phyloP scores from a whole-genome alignment of 2,797 vertebrate species.

The Hypotaenidia philippensis region DNA sequence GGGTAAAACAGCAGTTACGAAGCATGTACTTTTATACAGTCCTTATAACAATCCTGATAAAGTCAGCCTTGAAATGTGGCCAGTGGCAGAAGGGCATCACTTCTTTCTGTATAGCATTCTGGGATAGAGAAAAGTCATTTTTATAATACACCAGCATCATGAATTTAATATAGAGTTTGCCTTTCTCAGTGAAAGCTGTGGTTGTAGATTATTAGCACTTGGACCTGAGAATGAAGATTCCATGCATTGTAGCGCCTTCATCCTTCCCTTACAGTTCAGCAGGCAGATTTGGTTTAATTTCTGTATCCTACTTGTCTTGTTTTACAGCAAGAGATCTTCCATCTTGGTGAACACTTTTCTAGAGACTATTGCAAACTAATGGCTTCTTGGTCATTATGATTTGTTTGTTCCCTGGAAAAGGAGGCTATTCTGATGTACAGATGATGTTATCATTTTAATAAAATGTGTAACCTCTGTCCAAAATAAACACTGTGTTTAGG shows the following conservation, averaged over 20 bases:
- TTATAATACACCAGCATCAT: background rate
- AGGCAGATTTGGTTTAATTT: background rate
- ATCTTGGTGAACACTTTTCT: background rate
- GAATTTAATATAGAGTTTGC: background rate
- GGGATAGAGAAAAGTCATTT: background rate
- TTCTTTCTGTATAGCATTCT: background rate
- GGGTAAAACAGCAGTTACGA: background rate
- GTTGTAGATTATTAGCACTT: background rate
- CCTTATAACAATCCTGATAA: background rate
- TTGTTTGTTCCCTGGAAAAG: background rate
- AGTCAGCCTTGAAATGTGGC: background rate
- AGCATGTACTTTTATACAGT: background rate
- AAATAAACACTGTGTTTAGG: background rate
- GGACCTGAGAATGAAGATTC: background rate
- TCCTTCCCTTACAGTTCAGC: background rate
- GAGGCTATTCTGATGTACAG: background rate
- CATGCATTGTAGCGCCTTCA: background rate
- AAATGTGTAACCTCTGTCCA: background rate
- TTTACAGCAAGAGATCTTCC: background rate
- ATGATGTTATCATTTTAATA: background rate
- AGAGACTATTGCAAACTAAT: background rate
- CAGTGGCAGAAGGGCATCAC: background rate
- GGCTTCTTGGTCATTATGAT: background rate
- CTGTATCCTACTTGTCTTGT: background rate
- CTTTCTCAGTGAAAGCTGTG: background rate